A percentile compares a stretch with the other conserved stretches of the same genome.
phyloP scores from a whole-genome alignment of 2,888 invertebrate genomes.

The Kryphioiulus occultus region DNA sequence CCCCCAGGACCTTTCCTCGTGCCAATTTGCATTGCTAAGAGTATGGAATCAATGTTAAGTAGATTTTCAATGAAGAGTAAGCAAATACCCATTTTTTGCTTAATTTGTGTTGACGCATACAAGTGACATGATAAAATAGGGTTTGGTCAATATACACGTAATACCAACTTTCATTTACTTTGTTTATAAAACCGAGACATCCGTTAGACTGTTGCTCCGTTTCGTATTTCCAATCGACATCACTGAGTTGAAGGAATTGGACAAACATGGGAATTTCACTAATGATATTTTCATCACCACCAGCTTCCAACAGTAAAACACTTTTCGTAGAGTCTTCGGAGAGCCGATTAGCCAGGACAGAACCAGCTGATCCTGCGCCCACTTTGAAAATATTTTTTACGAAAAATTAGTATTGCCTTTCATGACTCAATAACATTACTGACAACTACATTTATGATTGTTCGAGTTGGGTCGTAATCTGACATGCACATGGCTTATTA shows the following conservation, averaged over 20 bases:
- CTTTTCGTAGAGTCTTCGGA: constrained; percentile 56
- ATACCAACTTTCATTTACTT: constrained; percentile 6
- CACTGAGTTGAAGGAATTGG: constrained; percentile 57
- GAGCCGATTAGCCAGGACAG: constrained; percentile 83
- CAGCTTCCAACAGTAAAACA: constrained; percentile 57
- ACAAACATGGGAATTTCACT: constrained; percentile 57
- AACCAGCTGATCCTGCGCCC: constrained; percentile 86
- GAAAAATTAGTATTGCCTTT: no score
- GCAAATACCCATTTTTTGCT: no score
- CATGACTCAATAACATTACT: no score
- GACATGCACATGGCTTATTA: no score
- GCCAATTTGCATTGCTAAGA: constrained; percentile 51
- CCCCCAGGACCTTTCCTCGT: constrained; percentile 64
- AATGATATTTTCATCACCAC: constrained; percentile 57
- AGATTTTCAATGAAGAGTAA: no score
- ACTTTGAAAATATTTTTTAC: constrained; percentile 66
- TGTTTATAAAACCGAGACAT: constrained; percentile 53
- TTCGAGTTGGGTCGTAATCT: no score
- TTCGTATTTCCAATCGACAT: constrained; percentile 89
- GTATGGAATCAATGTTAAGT: no score
- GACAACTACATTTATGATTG: no score
- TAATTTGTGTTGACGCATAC: no score
- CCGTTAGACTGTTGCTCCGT: constrained; percentile 75
- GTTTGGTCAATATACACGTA: no score
- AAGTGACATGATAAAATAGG: no score